A percentile compares a stretch with the other conserved stretches of the same genome.
These are phyloP conservation scores for Staurois parvus DNA, from an alignment of 2,797 vertebrate species.

Conservation along the genomic window DNA sequence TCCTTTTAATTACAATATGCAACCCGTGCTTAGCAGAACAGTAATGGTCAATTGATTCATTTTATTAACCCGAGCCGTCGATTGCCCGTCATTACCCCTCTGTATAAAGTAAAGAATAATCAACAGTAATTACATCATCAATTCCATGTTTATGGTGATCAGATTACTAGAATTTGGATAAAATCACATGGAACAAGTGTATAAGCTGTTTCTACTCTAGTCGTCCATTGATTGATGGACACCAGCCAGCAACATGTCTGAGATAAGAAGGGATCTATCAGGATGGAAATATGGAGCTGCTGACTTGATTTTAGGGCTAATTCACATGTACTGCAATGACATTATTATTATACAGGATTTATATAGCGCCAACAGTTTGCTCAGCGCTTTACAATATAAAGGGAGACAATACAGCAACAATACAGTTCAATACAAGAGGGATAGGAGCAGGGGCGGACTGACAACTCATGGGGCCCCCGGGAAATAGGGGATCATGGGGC, in stretches of 20 bases:
- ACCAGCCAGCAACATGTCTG: constrained; percentile 50
- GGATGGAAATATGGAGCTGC: not conserved
- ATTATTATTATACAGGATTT: no score
- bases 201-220: constrained; percentile 70
- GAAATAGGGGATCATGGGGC: no score
- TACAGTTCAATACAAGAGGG: no score
- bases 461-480: no score
- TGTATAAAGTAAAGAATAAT: constrained; percentile 71
- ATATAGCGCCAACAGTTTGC: no score
- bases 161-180: constrained; percentile 71
- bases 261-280: not conserved
- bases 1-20: constrained; percentile 74
- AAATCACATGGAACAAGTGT: constrained; percentile 69
- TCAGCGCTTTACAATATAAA: no score
- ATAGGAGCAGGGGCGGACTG: no score
- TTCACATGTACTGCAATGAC: no score
- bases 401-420: no score
- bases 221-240: constrained; percentile 70
- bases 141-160: constrained; percentile 74
- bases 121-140: constrained; percentile 80
- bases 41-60: constrained; percentile 74
- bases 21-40: constrained; percentile 74
- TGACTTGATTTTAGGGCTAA: no score
- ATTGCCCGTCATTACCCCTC: constrained; percentile 69
- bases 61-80: constrained; percentile 72